phyloP scores from a whole-genome alignment of 2,113 vertebrate genomes.

The Ellobius talpinus region DNA sequence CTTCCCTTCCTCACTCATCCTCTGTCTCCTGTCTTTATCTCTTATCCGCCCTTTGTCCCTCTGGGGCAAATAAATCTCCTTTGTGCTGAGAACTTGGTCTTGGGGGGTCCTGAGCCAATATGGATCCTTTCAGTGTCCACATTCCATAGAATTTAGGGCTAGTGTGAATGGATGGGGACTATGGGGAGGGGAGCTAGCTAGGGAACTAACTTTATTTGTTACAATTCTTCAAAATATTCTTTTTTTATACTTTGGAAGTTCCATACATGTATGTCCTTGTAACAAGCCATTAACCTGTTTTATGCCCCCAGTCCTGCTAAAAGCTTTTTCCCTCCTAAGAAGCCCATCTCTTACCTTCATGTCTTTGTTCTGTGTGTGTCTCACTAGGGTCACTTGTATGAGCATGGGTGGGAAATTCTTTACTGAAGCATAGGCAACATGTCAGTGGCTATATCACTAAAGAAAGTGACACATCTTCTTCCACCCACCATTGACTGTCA shows the following conservation, averaged over 20 bases:
- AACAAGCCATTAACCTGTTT: neutral
- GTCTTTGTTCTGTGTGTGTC: neutral
- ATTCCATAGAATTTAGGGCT: conserved; percentile 1
- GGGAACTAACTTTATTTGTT: conserved; percentile 18
- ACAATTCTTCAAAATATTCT: neutral
- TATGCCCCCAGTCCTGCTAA: neutral
- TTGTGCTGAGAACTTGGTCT: neutral
- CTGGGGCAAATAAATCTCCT: neutral
- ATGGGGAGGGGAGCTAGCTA: neutral
- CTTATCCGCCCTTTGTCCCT: neutral
- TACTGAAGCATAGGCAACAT: neutral
- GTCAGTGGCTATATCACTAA: neutral
- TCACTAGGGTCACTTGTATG: neutral
- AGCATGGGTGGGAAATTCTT: neutral
- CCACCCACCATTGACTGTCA: neutral
- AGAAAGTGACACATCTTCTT: neutral
- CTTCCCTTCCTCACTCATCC: too few relatives aligned
- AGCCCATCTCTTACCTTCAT: neutral
- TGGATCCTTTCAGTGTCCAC: neutral
- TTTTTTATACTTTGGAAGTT: neutral
- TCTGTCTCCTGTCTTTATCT: neutral
- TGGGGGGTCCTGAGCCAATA: neutral
- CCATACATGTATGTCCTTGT: neutral
- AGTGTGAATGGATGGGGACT: neutral
- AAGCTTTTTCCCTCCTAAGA: neutral